A percentile compares a stretch with the other conserved stretches of the same genome.
Conservation (phyloP, 2,113 vertebrate genomes). For the Seriola dumerili region DNA sequence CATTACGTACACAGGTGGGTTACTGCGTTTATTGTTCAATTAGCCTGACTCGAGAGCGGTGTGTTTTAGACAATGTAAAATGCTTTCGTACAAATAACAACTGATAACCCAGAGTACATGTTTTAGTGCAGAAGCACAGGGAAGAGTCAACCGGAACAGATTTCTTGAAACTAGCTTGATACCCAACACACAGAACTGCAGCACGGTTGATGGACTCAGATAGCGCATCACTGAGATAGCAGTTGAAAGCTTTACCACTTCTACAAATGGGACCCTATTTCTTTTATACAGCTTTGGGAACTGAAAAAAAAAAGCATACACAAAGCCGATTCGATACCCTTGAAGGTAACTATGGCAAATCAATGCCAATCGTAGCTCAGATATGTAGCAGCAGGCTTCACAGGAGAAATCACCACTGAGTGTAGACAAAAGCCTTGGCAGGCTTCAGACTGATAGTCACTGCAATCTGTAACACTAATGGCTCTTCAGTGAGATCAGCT, state of each 20-base stretch:
- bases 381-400: conserved; percentile 34
- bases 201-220: neutral
- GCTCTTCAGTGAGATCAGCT: conserved; percentile 44
- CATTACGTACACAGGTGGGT: conserved; percentile 49
- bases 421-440: conserved; percentile 28
- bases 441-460: conserved; percentile 30
- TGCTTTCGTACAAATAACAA: conserved; percentile 21
- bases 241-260: neutral
- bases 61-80: conserved; percentile 37
- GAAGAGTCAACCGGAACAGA: neutral
- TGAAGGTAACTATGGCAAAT: conserved; percentile 57
- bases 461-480: conserved; percentile 41
- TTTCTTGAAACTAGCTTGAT: neutral
- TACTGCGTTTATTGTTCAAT: conserved; percentile 51
- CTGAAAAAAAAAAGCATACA: conserved; percentile 38
- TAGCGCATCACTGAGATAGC: neutral
- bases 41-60: conserved; percentile 37
- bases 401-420: conserved; percentile 41
- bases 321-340: conserved; percentile 37
- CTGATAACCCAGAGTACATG: neutral
- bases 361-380: conserved; percentile 37
- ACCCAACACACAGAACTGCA: neutral
- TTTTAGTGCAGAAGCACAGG: neutral
- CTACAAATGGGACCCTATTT: conserved; percentile 29
- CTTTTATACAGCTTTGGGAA: conserved; percentile 35